Base-by-base conservation (phyloP, 1,140 invertebrate species). In the Globodera ellingtonae region DNA sequence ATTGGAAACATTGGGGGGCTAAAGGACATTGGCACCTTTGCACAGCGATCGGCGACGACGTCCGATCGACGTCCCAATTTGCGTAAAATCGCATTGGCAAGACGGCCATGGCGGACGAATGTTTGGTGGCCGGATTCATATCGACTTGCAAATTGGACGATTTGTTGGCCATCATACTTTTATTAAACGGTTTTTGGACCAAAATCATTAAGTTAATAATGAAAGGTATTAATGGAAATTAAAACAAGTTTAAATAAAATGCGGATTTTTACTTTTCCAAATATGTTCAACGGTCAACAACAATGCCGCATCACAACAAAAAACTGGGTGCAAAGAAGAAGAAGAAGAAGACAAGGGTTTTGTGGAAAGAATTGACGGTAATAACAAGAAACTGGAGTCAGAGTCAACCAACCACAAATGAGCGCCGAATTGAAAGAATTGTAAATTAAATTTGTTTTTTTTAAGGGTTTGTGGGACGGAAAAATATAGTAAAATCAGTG, bases 11-110 rank as follows among this genome's bases (percentile, higher is more conserved):
- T 46, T 13, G 50, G 10, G 50, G 10, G n/a, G 18, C 66, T 6
- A 75, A 21, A 4, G 8, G 13, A 69, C 15, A 81, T n/a, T n/a
- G 46, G 48, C 21, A 75, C 75, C 81, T 77, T 50, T 77, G 82
- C 15, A 84, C 79, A 48, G 74, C 75, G 52, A 70, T 83, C 44
- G 81, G 69, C 18, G 75, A 77, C 8, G 82, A 83, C 13, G 84
- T 80, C 46, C 82, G 69, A 75, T 84, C 73, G 9, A 84, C 73
- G 71, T 83, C 77, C 83, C 73, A 86, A 78, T 85, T 85, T 9
- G 84, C 84, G 47, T 86, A 85, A 69, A 85, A 78, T 6, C 85
- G 78, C 84, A 85, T 85, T 56, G 84, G 78, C 56, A 85, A 78
- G 62, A 85, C 83, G 24, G 67, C 35, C 21, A 47, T 21, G 6